These are phyloP conservation scores for Polia nebulosa DNA, from an alignment of 2,888 invertebrate genomes.

Conservation along the genomic window DNA sequence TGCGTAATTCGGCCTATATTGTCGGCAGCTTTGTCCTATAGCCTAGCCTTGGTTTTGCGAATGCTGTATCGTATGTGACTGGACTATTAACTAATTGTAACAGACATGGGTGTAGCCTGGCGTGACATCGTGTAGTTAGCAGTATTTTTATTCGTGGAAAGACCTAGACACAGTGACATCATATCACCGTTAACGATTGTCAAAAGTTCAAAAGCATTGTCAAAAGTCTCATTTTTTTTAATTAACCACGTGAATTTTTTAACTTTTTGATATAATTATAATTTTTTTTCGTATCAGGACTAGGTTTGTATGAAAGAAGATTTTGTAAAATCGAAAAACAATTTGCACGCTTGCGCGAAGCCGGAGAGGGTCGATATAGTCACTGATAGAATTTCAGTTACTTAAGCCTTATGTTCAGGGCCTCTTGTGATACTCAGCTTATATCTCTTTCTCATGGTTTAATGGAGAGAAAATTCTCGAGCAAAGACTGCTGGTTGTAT, in stretches of 20 bases:
- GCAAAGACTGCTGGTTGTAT: slow-evolving; percentile 1
- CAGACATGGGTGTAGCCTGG: slow-evolving; percentile 4
- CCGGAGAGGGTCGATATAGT: too few species aligned
- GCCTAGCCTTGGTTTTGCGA: slow-evolving; percentile 4
- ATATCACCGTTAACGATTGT: not conserved
- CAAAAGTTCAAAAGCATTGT: too few species aligned
- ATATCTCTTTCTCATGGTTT: too few species aligned
- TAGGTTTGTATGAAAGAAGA: too few species aligned
- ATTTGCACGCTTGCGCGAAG: too few species aligned
- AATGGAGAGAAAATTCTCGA: slow-evolving; percentile 2
- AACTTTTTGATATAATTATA: too few species aligned
- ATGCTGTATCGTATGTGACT: slow-evolving; percentile 30
- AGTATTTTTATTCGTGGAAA: not conserved
- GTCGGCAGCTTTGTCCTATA: slow-evolving; percentile 27
- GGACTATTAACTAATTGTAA: slow-evolving; percentile 36
- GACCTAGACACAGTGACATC: not conserved
- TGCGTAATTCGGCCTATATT: slow-evolving; percentile 2
- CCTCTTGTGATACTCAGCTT: not conserved
- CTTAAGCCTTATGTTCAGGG: too few species aligned
- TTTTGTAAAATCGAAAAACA: too few species aligned
- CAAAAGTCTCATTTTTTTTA: too few species aligned
- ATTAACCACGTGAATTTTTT: too few species aligned
- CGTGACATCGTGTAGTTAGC: slow-evolving; percentile 8
- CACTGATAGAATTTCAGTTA: too few species aligned
- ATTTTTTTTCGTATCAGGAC: too few species aligned